Conservation (phyloP, 2,888 invertebrate genomes). For the Hyles lineata region DNA sequence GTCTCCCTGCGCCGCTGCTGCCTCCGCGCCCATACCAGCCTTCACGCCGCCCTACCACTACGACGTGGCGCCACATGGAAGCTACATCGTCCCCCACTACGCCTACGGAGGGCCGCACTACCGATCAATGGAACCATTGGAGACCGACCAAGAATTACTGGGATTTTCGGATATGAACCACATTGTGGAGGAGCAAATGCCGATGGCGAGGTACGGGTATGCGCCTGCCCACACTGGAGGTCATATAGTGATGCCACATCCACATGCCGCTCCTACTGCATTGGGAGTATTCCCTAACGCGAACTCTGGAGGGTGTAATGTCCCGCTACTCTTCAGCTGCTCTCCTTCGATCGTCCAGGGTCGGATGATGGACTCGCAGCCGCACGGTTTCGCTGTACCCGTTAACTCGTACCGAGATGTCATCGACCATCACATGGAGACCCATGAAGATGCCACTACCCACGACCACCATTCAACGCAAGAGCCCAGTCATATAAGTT, state of each 20-base stretch:
- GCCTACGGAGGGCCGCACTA: constrained; percentile 57
- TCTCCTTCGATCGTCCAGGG: constrained; percentile 70
- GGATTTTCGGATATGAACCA: constrained; percentile 66
- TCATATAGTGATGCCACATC: constrained; percentile 35
- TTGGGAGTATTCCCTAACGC: constrained; percentile 71
- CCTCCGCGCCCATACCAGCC: constrained; percentile 48
- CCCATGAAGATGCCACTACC: constrained; percentile 42
- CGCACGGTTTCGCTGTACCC: constrained; percentile 39
- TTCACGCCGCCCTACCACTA: constrained; percentile 42
- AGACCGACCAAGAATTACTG: constrained; percentile 58
- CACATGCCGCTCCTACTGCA: constrained; percentile 51
- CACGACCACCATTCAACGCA: constrained; percentile 47
- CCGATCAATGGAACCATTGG: constrained; percentile 51
- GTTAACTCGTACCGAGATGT: constrained; percentile 57
- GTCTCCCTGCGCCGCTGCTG: constrained; percentile 61
- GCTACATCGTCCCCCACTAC: constrained; percentile 45
- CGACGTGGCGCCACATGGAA: constrained; percentile 43
- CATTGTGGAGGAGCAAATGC: constrained; percentile 54
- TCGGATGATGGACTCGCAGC: constrained; percentile 53
- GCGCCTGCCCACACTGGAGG: constrained; percentile 29
- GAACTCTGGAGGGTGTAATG: constrained; percentile 63
- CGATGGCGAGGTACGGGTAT: constrained; percentile 59
- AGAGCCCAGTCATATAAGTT: constrained; percentile 41
- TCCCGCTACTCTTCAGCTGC: constrained; percentile 74
- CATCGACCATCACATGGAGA: constrained; percentile 37